Evolutionary conservation across 2,113 vertebrate genomes (phyloP), one percentile per base, ranked within the genome.

Genomic region (Columba janthina): DNA sequence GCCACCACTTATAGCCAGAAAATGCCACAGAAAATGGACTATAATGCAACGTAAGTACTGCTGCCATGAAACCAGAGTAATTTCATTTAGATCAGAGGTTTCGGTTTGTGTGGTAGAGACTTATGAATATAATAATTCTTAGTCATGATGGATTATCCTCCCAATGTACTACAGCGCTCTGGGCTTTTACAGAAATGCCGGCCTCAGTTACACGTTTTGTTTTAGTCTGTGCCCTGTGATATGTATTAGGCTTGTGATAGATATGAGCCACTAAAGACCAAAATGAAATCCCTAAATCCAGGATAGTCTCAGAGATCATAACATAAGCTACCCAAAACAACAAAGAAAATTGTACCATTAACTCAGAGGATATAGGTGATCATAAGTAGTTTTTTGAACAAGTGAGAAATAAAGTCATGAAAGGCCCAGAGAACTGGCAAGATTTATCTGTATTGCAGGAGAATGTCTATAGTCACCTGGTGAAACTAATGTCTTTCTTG

Each of bases 81-180:
- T 94, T 94, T 89, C 69, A 91, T 85, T 92, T 81, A 85, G 83
- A 88, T 80, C 83, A 88, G 79, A 96, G 79, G 65, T 84, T 80
- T 90, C 20, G 3, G 78, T 85, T 83, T 93, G 76, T 88, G 76
- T 85, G 75, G 70, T 85, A 74, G 54, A 67, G 82, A 80, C 46
- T 94, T 91, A 89, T 51, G 78, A 89, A 94, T 83, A 70, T 73
- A 95, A 88, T 89, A 90, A 90, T 94, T 93, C 85, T 85, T 83
- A 88, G 67, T 46, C 56, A 38, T 64, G 75, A 93, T 64, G 90
- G 54, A 95, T 88, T 80, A 88, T 15, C 56, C 71, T 93, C 64
- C 64, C 75, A 60, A 13, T 7, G 31, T 31, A 28, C 24, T 64
- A 10, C 60, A 48, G 89, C 42, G 24, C 34, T 84, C 79, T 46